These are phyloP conservation scores for Schizothorax lantsangensis DNA, from an alignment of 2,797 vertebrate genomes.

Conservation along the genomic window DNA sequence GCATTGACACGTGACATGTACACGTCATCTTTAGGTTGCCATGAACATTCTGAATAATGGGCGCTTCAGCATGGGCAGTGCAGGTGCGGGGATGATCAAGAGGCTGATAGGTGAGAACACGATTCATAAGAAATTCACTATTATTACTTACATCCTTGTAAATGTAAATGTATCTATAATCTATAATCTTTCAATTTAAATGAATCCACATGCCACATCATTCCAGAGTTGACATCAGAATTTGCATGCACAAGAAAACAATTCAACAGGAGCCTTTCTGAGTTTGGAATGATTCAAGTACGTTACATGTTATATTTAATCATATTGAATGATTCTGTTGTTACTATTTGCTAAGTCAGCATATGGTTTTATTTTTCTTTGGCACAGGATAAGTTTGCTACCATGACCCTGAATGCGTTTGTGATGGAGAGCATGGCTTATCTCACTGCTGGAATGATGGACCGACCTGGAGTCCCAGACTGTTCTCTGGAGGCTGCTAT, in stretches of 20 bases:
- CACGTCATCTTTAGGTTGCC: conserved; percentile 80
- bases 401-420: conserved; percentile 89
- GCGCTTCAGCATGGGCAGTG: conserved; percentile 94
- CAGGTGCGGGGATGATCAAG: conserved; percentile 90
- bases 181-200: neutral
- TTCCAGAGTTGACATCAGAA: conserved; percentile 85
- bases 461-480: conserved; percentile 89
- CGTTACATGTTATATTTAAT: neutral
- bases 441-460: conserved; percentile 95
- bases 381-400: conserved; percentile 90
- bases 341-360: neutral
- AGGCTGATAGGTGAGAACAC: conserved; percentile 87
- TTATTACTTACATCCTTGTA: neutral
- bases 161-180: no score
- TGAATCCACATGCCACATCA: neutral
- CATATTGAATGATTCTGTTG: neutral
- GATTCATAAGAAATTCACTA: neutral
- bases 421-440: conserved; percentile 99
- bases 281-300: conserved; percentile 97
- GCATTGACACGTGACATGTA: neutral
- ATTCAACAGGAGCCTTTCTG: conserved; percentile 87
- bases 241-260: conserved; percentile 92
- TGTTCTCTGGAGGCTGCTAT: conserved; percentile 95
- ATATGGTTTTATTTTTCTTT: conserved; percentile 6
- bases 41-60: conserved; percentile 96